Evolutionary conservation across 37 sponge, comb jelly and placozoan genomes (phyloP).

Genomic region (Eunapius fragilis): DNA sequence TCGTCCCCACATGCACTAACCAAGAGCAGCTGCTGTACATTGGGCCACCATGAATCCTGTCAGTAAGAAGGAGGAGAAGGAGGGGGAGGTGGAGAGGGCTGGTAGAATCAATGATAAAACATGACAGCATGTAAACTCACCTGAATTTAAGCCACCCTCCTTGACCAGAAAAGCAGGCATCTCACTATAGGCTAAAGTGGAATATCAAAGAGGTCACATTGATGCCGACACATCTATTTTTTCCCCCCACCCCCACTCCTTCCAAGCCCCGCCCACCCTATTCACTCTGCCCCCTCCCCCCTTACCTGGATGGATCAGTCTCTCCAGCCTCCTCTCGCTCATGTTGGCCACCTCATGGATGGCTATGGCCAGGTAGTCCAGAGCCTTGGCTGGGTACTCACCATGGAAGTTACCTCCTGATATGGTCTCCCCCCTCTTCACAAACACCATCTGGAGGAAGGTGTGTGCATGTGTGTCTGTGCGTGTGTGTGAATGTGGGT

Average conservation of each 20-base stretch:
- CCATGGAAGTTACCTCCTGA: slow-evolving; percentile 98
- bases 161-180: slow-evolving; percentile 93
- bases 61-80: slow-evolving; percentile 64
- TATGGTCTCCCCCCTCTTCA: slow-evolving; percentile 64
- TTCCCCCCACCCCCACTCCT: background rate
- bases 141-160: slow-evolving; percentile 90
- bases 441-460: slow-evolving; percentile 69
- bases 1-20: slow-evolving; percentile 82
- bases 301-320: slow-evolving; percentile 83
- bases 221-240: too few relatives aligned
- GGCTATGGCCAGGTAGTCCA: slow-evolving; percentile 96
- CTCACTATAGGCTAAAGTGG: slow-evolving; percentile 64
- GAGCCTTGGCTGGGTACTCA: slow-evolving; percentile 96
- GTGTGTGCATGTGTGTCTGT: background rate
- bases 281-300: too few relatives aligned
- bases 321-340: slow-evolving; percentile 91
- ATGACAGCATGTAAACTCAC: slow-evolving; percentile 7
- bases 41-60: slow-evolving; percentile 79
- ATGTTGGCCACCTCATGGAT: slow-evolving; percentile 94
- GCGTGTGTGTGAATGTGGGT: slow-evolving; percentile 6
- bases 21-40: slow-evolving; percentile 68
- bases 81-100: slow-evolving; percentile 36
- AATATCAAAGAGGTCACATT: background rate
- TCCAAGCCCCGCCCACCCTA: background rate
- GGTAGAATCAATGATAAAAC: background rate